Evolutionary conservation across 2,888 invertebrate species (phyloP).

Genomic region (Torymus tubicola): DNA sequence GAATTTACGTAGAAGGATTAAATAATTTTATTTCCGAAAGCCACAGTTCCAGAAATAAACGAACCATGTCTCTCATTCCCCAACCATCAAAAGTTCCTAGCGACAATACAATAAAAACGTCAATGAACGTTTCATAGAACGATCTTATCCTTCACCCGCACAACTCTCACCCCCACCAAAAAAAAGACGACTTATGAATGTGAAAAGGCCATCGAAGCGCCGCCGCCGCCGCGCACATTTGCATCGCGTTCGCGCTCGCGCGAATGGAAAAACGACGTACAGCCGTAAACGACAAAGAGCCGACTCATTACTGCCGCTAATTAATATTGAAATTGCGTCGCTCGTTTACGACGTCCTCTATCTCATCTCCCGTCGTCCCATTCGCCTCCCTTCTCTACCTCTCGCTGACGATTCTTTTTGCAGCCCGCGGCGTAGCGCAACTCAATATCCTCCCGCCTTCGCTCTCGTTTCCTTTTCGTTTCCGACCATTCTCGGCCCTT

Average conservation of each 20-base stretch:
- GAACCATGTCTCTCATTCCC: too few species aligned
- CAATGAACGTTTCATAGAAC: too few species aligned
- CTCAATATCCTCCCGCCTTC: slow-evolving; percentile 48
- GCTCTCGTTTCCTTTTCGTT: slow-evolving; percentile 51
- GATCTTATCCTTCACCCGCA: too few species aligned
- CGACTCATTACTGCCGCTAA: slow-evolving; percentile 44
- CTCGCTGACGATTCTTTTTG: background rate
- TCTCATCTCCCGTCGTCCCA: background rate
- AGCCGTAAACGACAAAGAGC: slow-evolving; percentile 19
- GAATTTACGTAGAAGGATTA: too few species aligned
- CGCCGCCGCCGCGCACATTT: background rate
- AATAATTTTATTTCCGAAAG: too few species aligned
- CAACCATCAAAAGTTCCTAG: too few species aligned
- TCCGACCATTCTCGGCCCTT: slow-evolving; percentile 26
- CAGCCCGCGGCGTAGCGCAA: slow-evolving; percentile 17
- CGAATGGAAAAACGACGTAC: slow-evolving; percentile 19
- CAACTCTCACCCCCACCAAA: too few species aligned
- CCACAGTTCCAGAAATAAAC: too few species aligned
- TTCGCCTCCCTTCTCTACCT: background rate
- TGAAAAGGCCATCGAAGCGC: background rate
- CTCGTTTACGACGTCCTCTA: slow-evolving; percentile 25
- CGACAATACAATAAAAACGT: too few species aligned
- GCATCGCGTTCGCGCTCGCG: background rate
- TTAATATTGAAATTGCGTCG: slow-evolving; percentile 51
- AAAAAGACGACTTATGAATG: too few species aligned